phyloP scores from a whole-genome alignment of 2,113 vertebrate species.

The Thomomys bottae region DNA sequence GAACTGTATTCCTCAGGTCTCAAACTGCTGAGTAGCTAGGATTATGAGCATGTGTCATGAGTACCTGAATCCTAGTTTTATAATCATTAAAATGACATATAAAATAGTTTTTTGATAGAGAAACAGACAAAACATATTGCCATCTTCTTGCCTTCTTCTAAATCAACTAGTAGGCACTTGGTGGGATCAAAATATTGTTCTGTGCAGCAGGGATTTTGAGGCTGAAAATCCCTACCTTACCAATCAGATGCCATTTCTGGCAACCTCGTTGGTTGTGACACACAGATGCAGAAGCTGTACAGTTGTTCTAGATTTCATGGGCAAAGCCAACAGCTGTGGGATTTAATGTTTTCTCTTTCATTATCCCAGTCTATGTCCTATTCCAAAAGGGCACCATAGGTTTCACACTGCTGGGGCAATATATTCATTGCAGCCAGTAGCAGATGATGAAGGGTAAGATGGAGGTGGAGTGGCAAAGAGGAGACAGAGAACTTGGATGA shows the following conservation, averaged over 20 bases:
- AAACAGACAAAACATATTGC: neutral
- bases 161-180: too few relatives aligned
- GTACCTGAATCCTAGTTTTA: too few relatives aligned
- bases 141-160: neutral
- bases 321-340: too few relatives aligned
- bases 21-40: too few relatives aligned
- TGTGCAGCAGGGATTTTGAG: neutral
- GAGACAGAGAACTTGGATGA: too few relatives aligned
- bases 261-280: fast-evolving
- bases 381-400: neutral
- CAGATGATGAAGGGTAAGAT: fast-evolving
- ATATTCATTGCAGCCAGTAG: too few relatives aligned
- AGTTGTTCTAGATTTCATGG: neutral
- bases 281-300: neutral
- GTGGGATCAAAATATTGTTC: neutral
- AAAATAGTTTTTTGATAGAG: neutral
- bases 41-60: too few relatives aligned
- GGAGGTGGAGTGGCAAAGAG: neutral
- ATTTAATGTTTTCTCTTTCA: neutral
- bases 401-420: fast-evolving
- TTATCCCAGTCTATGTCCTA: neutral
- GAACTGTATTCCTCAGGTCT: too few relatives aligned
- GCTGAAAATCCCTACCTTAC: too few relatives aligned
- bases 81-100: neutral
- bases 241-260: neutral